A percentile compares a stretch with the other conserved stretches of the same genome.
phyloP scores from a whole-genome alignment of 1,140 invertebrate genomes.

The fruit fly (Drosophila melanogaster) region Release_6_plus_ISO1_MT NT_033779.5:924501-925000 shows the following conservation, averaged over 20 bases:
- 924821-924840: not conserved
- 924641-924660: constrained; percentile 1
- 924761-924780: constrained; percentile 60
- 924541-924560: constrained; percentile 65
- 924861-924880: not conserved
- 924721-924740: constrained; percentile 51
- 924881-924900: not conserved
- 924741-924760: constrained; percentile 34
- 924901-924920: too few relatives aligned
- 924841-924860: constrained; percentile 15
- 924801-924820: constrained; percentile 2
- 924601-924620: constrained; percentile 4
- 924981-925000: not conserved
- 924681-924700: constrained; percentile 50
- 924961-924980: too few relatives aligned
- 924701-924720: constrained; percentile 41
- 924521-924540: constrained; percentile 69
- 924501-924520: constrained; percentile 37
- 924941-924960: not conserved
- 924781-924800: not conserved
- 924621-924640: constrained; percentile 29
- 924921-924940: too few relatives aligned
- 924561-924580: constrained; percentile 66
- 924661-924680: constrained; percentile 6
- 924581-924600: constrained; percentile 71